phyloP scores from a whole-genome alignment of 2,113 vertebrate genomes.

The Leucoraja erinaceus region DNA sequence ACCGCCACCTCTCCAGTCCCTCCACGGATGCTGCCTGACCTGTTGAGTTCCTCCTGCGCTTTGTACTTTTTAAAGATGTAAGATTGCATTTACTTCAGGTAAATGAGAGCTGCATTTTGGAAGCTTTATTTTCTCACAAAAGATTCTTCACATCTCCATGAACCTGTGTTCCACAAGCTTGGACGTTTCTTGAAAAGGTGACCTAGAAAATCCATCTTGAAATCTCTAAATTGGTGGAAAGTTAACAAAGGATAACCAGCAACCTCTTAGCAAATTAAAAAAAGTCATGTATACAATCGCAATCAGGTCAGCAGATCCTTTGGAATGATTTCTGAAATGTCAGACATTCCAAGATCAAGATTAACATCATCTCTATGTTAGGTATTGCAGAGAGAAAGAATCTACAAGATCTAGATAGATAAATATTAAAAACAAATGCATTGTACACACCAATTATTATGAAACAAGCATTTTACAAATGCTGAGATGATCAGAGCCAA shows the following conservation, averaged over 20 bases:
- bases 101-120: neutral
- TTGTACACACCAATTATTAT: neutral
- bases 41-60: no score
- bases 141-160: neutral
- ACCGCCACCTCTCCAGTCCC: no score
- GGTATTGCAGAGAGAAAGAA: neutral
- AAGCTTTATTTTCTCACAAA: neutral
- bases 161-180: neutral
- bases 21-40: no score
- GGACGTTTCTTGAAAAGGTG: neutral
- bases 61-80: neutral
- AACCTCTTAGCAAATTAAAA: conserved; percentile 2
- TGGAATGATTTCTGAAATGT: conserved; percentile 24
- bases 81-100: neutral
- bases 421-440: conserved; percentile 13
- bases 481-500: neutral
- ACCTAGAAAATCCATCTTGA: neutral
- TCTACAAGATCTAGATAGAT: neutral
- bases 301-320: conserved; percentile 1
- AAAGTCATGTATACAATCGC: neutral
- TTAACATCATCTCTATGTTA: neutral
- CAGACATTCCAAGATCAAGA: neutral
- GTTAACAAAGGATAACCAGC: neutral
- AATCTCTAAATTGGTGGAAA: neutral
- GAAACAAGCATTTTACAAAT: neutral